Base-by-base conservation (phyloP, 2,797 vertebrate species). In the Babyrousa celebensis region DNA sequence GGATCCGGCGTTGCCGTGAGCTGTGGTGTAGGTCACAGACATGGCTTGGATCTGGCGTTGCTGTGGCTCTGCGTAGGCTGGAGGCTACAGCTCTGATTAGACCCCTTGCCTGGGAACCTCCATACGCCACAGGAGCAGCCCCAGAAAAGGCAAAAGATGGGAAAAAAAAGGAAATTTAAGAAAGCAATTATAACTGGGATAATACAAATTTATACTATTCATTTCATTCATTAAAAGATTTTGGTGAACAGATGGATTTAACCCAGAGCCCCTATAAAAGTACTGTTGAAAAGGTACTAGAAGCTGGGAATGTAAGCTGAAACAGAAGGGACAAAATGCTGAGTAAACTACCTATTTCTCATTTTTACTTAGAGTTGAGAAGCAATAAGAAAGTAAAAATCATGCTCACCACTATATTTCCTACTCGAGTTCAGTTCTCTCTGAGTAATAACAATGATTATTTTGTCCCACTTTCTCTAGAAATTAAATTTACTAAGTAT, bases 321-420 rank as follows among this genome's bases (percentile, higher is more conserved):
- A 79, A 89, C 10, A 40, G 48, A 95, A 95, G 12, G 25, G 54
- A 85, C 17, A 77, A 40, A 25, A 77, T 93, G 17, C 48, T 88
- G 6, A 52, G 60, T 68, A 93, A 96, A 93, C 11, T 92, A 2
- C 67, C 87, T 71, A 43, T 8, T 96, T 95, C 68, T 70, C 52
- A 74, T 78, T 97, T 97, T 92, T 91, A 94, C 78, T 32, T 62
- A 94, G n/a, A 77, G 17, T 16, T 86, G 25, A 94, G 63, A 94
- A 85, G 36, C 71, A 89, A 80, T 40, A 36, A 90, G 93, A 94
- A 72, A n/a, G 48, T 9, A 82, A 95, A 94, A 85, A 80, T 79
- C 23, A 72, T 71, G 20, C 54, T 96, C 52, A 91, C 36, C 18
- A 84, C 56, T 88, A 95, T 11, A 82, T 2, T 88, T 43, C 25